Conservation (phyloP, 35 echinoderm and acorn worm species). For the Apostichopus californicus region DNA sequence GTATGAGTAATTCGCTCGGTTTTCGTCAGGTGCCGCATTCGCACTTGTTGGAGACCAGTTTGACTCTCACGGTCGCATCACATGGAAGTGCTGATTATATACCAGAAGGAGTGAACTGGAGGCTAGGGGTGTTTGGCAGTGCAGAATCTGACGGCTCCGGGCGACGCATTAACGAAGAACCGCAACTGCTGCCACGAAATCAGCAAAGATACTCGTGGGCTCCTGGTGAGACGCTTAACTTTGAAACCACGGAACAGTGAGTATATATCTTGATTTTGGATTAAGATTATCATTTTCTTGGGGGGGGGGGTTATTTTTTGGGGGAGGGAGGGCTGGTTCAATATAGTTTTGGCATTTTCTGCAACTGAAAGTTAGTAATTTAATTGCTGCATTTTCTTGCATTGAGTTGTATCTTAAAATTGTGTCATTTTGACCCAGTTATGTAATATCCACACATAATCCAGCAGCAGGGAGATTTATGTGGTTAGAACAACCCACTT, state of each 20-base stretch:
- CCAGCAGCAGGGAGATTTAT: too few relatives aligned
- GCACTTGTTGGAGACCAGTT: not conserved
- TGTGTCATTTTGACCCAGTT: too few relatives aligned
- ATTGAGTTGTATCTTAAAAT: too few relatives aligned
- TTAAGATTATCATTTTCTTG: too few relatives aligned
- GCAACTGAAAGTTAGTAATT: too few relatives aligned
- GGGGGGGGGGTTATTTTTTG: too few relatives aligned
- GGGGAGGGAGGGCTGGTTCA: too few relatives aligned
- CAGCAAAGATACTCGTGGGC: not conserved
- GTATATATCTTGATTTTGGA: not conserved
- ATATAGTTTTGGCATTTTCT: too few relatives aligned
- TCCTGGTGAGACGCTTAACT: not conserved
- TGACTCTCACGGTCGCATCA: not conserved
- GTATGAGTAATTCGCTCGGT: not conserved
- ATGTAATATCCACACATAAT: too few relatives aligned
- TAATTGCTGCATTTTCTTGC: too few relatives aligned
- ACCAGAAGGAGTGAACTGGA: constrained; percentile 21
- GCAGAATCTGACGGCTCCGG: not conserved
- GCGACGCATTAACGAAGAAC: constrained; percentile 8
- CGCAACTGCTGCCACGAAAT: not conserved
- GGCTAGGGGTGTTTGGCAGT: constrained; percentile 28
- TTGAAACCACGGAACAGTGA: not conserved
- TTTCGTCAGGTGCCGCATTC: not conserved
- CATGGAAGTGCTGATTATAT: not conserved
- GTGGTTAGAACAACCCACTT: too few relatives aligned